phyloP scores from a whole-genome alignment of 1,140 invertebrate genomes.

The Idris sp. region DNA sequence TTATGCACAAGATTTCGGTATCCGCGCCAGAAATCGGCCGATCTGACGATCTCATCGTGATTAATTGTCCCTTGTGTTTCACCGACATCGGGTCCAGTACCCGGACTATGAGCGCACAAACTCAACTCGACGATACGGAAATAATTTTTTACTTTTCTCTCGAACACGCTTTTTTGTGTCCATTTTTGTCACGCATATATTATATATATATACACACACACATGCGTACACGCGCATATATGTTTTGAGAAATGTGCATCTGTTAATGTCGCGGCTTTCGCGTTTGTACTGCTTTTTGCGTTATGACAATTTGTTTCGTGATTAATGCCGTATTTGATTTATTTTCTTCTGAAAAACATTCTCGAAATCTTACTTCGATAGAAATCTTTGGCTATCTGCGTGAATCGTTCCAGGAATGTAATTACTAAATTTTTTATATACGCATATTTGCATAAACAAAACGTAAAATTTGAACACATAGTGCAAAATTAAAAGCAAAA shows the following conservation, averaged over 20 bases:
- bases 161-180: conserved; percentile 39
- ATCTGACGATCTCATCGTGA: conserved; percentile 62
- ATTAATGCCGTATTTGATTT: conserved; percentile 40
- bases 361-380: conserved; percentile 1
- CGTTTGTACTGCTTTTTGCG: conserved; percentile 47
- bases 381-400: conserved; percentile 3
- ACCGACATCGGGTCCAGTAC: conserved; percentile 59
- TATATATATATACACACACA: conserved; percentile 5
- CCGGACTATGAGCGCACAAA: conserved; percentile 50
- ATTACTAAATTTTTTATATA: too few relatives aligned
- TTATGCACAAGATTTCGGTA: conserved; percentile 57
- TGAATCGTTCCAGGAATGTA: too few relatives aligned
- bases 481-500: too few relatives aligned
- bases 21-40: conserved; percentile 57
- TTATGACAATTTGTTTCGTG: conserved; percentile 51
- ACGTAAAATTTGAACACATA: too few relatives aligned
- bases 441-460: too few relatives aligned
- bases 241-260: conserved; percentile 28
- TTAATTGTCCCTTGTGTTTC: conserved; percentile 57
- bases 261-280: conserved; percentile 34
- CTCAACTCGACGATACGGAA: conserved; percentile 43
- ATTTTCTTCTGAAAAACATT: conserved; percentile 13
- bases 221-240: conserved; percentile 1
- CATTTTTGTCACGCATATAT: conserved; percentile 49
- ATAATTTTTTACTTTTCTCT: conserved; percentile 52